Percentiles rank a stretch among this genome's conserved stretches.
phyloP scores from a whole-genome alignment of 37 sponge, comb jelly and placozoan genomes.

The Theonella swinhoei region DNA sequence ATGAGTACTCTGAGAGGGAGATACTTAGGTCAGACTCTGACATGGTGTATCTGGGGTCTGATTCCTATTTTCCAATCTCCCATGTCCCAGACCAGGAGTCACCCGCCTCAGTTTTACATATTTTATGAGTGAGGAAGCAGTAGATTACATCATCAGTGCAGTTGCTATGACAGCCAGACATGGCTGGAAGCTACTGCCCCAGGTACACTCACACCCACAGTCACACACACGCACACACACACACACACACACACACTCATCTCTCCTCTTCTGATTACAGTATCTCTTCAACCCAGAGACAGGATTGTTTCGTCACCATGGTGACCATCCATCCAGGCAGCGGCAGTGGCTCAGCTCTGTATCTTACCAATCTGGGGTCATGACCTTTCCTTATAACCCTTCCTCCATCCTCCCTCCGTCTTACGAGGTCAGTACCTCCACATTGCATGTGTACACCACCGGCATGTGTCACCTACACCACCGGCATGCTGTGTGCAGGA shows the following conservation, averaged over 20 bases:
- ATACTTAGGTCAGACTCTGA: conserved; percentile 64
- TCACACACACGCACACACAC: too few relatives aligned
- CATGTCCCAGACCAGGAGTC: conserved; percentile 74
- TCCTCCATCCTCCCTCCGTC: not conserved
- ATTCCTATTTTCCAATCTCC: not conserved
- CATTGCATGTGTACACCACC: too few relatives aligned
- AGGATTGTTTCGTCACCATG: conserved; percentile 69
- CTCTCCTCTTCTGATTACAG: too few relatives aligned
- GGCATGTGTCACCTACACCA: too few relatives aligned
- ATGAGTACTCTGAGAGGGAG: conserved; percentile 82
- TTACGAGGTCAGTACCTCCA: not conserved
- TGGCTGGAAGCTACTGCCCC: conserved; percentile 92
- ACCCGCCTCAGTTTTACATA: conserved; percentile 77
- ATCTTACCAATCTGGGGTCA: conserved; percentile 45
- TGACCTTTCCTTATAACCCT: conserved; percentile 9
- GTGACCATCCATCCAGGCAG: conserved; percentile 43
- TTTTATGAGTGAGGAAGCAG: conserved; percentile 70
- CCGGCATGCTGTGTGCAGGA: too few relatives aligned
- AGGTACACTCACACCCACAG: too few relatives aligned
- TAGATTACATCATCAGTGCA: conserved; percentile 73
- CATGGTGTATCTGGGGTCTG: too few relatives aligned
- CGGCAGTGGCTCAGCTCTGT: conserved; percentile 74
- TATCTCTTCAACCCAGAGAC: conserved; percentile 72
- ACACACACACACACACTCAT: too few relatives aligned
- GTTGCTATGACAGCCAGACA: conserved; percentile 84